Evolutionary conservation across 2,113 vertebrate genomes (phyloP).

Genomic region (Nestor notabilis): DNA sequence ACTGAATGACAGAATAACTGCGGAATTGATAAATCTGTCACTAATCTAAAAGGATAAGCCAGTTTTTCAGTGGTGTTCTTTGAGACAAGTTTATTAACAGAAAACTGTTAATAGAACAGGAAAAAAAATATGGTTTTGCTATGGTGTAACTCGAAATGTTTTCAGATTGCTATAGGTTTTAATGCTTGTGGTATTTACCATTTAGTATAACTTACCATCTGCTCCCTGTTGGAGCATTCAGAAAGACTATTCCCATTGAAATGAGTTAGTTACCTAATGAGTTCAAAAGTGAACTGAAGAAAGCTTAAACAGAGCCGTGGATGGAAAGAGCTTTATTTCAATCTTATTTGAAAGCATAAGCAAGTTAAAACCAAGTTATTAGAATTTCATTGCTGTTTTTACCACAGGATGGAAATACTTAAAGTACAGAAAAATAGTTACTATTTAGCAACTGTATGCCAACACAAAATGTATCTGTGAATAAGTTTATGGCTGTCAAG

Average conservation of each 20-base stretch:
- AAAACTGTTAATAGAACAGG: not conserved
- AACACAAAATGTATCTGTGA: not conserved
- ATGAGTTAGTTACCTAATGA: not conserved
- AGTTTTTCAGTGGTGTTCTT: not conserved
- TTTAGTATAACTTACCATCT: not conserved
- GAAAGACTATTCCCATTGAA: not conserved
- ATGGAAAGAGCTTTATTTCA: not conserved
- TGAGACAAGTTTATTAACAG: not conserved
- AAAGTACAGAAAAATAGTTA: not conserved
- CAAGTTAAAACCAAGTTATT: not conserved
- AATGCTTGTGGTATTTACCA: not conserved
- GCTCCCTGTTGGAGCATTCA: not conserved
- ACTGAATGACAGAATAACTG: not conserved
- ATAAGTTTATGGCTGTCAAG: not conserved
- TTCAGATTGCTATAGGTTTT: not conserved
- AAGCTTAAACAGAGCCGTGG: not conserved
- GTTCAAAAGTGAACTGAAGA: not conserved
- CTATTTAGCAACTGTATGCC: not conserved
- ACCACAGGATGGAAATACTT: accelerated
- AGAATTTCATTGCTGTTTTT: not conserved
- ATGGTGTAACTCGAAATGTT: not conserved
- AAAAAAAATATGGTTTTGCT: not conserved
- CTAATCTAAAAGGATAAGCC: not conserved
- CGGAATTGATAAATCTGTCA: not conserved
- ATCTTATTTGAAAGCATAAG: not conserved